Evolutionary conservation across 2,888 invertebrate species (phyloP).

Genomic region (Keiferia lycopersicella): DNA sequence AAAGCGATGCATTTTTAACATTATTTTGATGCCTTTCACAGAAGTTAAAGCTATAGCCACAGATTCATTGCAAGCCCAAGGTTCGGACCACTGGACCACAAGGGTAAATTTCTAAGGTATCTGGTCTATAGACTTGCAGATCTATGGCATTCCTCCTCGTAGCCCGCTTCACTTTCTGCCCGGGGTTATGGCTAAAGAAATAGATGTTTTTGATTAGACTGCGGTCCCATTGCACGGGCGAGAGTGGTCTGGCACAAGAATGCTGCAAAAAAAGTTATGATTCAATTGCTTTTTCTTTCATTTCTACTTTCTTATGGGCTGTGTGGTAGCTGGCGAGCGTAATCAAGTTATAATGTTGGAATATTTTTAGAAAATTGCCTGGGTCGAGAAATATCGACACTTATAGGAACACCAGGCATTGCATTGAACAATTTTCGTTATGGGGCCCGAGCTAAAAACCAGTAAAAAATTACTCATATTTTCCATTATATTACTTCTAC

Average conservation of each 20-base stretch:
- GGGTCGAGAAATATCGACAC: not conserved
- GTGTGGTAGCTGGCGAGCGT: conserved; percentile 8
- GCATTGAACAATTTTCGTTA: too few relatives aligned
- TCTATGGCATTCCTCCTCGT: conserved; percentile 26
- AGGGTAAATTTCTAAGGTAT: not conserved
- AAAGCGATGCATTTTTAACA: too few relatives aligned
- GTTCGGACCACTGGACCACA: too few relatives aligned
- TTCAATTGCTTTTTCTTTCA: conserved; percentile 19
- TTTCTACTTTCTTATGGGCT: conserved; percentile 8
- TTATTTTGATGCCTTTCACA: too few relatives aligned
- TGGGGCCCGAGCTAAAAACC: too few relatives aligned
- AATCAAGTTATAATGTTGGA: conserved; percentile 7
- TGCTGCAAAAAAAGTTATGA: conserved; percentile 13
- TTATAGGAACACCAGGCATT: not conserved
- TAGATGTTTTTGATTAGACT: conserved; percentile 26
- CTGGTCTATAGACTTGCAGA: not conserved
- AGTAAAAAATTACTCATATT: too few relatives aligned
- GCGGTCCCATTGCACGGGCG: conserved; percentile 9
- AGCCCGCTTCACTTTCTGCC: conserved; percentile 28
- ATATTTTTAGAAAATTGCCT: conserved; percentile 4
- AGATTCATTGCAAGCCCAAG: too few relatives aligned
- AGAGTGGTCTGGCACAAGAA: not conserved
- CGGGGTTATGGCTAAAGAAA: conserved; percentile 20
- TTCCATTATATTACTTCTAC: too few relatives aligned
- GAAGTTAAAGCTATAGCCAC: too few relatives aligned